phyloP scores from a whole-genome alignment of 2,797 vertebrate species.

The Fundulus diaphanus region DNA sequence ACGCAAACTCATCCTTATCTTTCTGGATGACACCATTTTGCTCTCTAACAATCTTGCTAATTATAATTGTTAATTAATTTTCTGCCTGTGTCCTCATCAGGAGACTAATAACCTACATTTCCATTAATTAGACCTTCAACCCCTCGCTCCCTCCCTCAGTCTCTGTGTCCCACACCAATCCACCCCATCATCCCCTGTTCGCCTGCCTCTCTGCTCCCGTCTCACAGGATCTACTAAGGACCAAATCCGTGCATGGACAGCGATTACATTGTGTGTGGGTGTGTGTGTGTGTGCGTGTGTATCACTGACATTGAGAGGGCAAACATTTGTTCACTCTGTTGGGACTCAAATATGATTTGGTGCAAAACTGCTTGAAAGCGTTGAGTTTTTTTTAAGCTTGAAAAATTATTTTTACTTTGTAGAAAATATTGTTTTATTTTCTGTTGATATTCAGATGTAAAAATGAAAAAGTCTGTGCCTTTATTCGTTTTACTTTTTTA shows the following conservation, averaged over 20 bases:
- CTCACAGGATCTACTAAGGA: slow-evolving; percentile 37
- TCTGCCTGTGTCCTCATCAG: slow-evolving; percentile 85
- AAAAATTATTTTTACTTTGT: slow-evolving; percentile 1
- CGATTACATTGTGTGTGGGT: slow-evolving; percentile 42
- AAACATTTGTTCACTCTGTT: slow-evolving; percentile 19
- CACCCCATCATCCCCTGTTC: slow-evolving; percentile 51
- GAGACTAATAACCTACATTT: slow-evolving; percentile 90
- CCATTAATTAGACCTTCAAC: slow-evolving; percentile 89
- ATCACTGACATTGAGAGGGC: slow-evolving; percentile 13
- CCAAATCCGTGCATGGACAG: slow-evolving; percentile 34
- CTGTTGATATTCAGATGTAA: background rate
- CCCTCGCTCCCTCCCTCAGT: slow-evolving; percentile 74
- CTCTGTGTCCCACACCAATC: slow-evolving; percentile 73
- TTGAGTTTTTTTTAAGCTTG: slow-evolving; percentile 14
- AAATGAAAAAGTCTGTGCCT: background rate
- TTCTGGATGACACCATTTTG: slow-evolving; percentile 84
- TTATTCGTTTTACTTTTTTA: background rate
- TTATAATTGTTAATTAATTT: slow-evolving; percentile 91
- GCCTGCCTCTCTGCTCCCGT: slow-evolving; percentile 41
- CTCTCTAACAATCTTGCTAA: slow-evolving; percentile 90
- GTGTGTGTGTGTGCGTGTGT: slow-evolving; percentile 19
- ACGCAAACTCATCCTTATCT: slow-evolving; percentile 73
- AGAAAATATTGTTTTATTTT: slow-evolving; percentile 1
- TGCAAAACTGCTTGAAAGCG: background rate
- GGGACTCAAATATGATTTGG: background rate